phyloP scores from a whole-genome alignment of 1,140 invertebrate genomes.

The Hyles vespertilio region DNA sequence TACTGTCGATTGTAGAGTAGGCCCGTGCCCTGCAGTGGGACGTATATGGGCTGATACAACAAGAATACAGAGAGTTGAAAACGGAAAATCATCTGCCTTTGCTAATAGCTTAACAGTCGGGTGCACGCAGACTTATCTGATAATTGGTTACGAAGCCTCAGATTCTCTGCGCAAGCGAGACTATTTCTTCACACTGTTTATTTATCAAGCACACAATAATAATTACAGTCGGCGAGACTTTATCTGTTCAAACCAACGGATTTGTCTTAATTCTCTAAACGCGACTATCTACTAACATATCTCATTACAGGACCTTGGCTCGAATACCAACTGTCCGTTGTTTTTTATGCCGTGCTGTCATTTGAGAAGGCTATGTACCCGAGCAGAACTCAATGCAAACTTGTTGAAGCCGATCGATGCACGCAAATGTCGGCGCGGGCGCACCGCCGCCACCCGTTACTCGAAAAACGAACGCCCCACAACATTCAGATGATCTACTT shows the following conservation, averaged over 20 bases:
- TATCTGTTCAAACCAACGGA: slow-evolving; percentile 33
- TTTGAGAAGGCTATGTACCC: slow-evolving; percentile 63
- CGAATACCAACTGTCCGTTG: slow-evolving; percentile 65
- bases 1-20: no score
- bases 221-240: slow-evolving; percentile 32
- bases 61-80: no score
- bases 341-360: slow-evolving; percentile 67
- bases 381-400: slow-evolving; percentile 66
- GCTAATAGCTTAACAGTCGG: no score
- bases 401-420: slow-evolving; percentile 43
- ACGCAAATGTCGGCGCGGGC: slow-evolving; percentile 35
- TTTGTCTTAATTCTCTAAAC: slow-evolving; percentile 55
- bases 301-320: slow-evolving; percentile 71
- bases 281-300: slow-evolving; percentile 61
- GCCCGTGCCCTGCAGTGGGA: no score
- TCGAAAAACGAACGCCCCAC: slow-evolving; percentile 22
- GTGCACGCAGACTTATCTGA: no score
- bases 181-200: no score
- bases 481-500: slow-evolving; percentile 1
- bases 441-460: slow-evolving; percentile 20
- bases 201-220: slow-evolving; percentile 8
- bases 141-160: neutral
- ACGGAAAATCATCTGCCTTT: no score
- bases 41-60: no score
- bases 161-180: neutral